A percentile compares a stretch with the other conserved stretches of the same genome.
Evolutionary conservation across 1,140 invertebrate species (phyloP).

Genomic region (Chironomus tepperi): DNA sequence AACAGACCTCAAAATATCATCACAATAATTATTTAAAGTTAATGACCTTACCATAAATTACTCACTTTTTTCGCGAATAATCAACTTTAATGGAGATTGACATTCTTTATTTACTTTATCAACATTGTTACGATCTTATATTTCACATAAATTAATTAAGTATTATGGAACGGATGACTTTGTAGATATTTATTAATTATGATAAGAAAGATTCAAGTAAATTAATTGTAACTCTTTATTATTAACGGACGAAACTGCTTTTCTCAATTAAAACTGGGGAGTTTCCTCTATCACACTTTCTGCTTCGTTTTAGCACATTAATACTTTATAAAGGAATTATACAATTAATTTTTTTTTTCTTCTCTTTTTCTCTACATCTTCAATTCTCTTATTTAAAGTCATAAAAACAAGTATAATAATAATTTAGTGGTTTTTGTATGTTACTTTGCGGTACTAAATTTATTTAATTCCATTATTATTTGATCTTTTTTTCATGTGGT

Average conservation of each 20-base stretch:
- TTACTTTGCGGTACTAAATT: neutral
- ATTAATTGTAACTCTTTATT: conserved; percentile 1
- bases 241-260: neutral
- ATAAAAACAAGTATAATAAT: neutral
- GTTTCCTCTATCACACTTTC: neutral
- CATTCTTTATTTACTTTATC: neutral
- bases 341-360: conserved; percentile 1
- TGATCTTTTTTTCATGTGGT: too few species aligned
- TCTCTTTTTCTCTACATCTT: neutral
- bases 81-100: conserved; percentile 13
- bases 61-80: neutral
- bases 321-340: neutral
- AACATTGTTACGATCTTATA: too few species aligned
- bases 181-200: neutral
- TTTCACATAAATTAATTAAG: too few species aligned
- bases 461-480: neutral
- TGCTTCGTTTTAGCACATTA: neutral
- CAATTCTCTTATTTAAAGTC: neutral
- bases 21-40: neutral
- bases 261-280: conserved; percentile 1
- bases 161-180: too few species aligned
- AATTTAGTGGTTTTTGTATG: neutral
- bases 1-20: too few species aligned
- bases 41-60: neutral
- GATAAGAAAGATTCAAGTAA: neutral